phyloP scores from a whole-genome alignment of 53 echinoderm and acorn worm genomes.

The Paracentrotus lividus region DNA sequence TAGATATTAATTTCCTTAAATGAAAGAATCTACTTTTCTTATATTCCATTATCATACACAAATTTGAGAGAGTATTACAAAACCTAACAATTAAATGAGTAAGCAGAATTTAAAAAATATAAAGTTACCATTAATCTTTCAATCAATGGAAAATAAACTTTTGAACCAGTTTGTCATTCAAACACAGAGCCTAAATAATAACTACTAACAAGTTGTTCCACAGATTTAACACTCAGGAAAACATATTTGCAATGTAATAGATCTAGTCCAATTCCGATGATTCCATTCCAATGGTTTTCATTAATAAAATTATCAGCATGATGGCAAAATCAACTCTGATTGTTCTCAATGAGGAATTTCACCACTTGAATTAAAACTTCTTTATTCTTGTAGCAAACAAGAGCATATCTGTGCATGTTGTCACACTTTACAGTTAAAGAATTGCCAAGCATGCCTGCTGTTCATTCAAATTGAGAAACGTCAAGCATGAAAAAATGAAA shows the following conservation, averaged over 20 bases:
- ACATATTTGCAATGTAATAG: background rate
- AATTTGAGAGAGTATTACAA: background rate
- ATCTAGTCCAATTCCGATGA: background rate
- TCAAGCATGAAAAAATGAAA: constrained; percentile 30
- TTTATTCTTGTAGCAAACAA: constrained; percentile 6
- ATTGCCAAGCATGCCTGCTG: background rate
- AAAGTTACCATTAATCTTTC: background rate
- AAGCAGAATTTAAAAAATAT: background rate
- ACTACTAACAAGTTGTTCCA: background rate
- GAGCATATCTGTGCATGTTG: constrained; percentile 47
- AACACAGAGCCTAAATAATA: background rate
- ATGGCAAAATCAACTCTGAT: background rate
- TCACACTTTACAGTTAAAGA: background rate
- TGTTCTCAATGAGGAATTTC: background rate
- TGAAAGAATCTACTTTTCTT: background rate
- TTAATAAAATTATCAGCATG: constrained; percentile 13
- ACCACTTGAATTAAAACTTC: background rate
- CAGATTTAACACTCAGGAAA: background rate
- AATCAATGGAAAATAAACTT: background rate
- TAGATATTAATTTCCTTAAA: background rate
- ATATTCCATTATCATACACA: background rate
- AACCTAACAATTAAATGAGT: background rate
- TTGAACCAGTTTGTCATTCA: background rate
- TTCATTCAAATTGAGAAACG: constrained; percentile 20
- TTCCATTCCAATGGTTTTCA: constrained; percentile 25